Percentiles rank a stretch among this genome's conserved stretches.
Conservation (phyloP, 2,797 vertebrate genomes). For the Phoeniculus purpureus region DNA sequence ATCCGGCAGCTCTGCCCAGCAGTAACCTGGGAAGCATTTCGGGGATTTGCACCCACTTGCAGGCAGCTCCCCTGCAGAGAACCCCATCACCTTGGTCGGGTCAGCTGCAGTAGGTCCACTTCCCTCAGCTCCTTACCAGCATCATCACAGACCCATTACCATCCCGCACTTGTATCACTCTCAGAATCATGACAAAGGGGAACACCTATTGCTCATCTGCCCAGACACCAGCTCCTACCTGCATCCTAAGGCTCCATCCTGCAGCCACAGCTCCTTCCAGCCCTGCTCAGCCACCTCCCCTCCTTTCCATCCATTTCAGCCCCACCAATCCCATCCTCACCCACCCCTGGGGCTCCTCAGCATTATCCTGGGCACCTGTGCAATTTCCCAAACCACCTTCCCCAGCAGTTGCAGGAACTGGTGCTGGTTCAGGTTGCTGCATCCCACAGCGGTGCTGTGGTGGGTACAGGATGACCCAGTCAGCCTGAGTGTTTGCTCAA, state of each 20-base stretch:
- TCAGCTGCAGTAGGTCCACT: not conserved
- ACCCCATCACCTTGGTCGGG: not conserved
- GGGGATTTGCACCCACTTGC: not conserved
- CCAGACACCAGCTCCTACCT: not conserved
- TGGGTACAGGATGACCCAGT: not conserved
- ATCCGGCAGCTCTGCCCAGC: not conserved
- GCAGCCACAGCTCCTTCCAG: not conserved
- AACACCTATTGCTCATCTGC: accelerated
- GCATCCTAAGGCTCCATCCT: not conserved
- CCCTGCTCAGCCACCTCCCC: not conserved
- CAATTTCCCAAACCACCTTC: accelerated
- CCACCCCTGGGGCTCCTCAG: not conserved
- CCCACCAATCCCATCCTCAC: accelerated
- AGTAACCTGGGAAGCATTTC: accelerated
- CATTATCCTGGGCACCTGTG: not conserved
- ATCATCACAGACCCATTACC: not conserved
- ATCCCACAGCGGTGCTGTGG: not conserved
- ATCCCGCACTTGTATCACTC: accelerated
- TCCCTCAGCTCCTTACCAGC: not conserved
- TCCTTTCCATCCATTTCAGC: not conserved
- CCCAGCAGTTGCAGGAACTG: not conserved
- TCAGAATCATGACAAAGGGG: not conserved
- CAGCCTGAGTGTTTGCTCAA: too few species aligned
- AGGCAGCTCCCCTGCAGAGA: not conserved
- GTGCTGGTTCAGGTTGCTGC: accelerated